These are phyloP conservation scores for Epicauta chinensis DNA, from an alignment of 1,140 invertebrate genomes.

Conservation along the genomic window DNA sequence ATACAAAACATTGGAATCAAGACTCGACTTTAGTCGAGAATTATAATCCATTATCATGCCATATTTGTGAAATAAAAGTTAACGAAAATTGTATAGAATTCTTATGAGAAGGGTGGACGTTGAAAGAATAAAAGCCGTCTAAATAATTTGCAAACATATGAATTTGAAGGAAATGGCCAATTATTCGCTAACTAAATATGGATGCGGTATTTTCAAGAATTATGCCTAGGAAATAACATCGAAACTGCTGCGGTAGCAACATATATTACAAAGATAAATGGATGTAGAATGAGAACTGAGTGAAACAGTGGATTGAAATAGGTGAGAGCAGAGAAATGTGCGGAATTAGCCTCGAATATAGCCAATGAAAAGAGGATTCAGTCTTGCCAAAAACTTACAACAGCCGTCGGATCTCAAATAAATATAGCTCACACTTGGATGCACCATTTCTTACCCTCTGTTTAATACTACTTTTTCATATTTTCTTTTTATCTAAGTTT, in stretches of 20 bases:
- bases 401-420: constrained; percentile 18
- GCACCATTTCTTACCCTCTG: constrained; percentile 18
- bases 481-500: constrained; percentile 8
- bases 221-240: constrained; percentile 18
- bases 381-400: constrained; percentile 14
- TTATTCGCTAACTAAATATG: constrained; percentile 15
- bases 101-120: constrained; percentile 5
- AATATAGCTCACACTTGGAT: constrained; percentile 18
- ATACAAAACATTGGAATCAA: too few species aligned
- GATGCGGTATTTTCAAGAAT: constrained; percentile 17
- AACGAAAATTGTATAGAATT: constrained; percentile 2
- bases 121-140: constrained; percentile 9
- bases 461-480: constrained; percentile 18
- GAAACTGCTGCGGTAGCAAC: constrained; percentile 18
- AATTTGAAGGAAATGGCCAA: constrained; percentile 9
- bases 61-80: too few species aligned
- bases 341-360: constrained; percentile 21
- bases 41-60: too few species aligned
- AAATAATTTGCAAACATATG: constrained; percentile 8
- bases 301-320: constrained; percentile 25
- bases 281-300: constrained; percentile 17
- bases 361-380: constrained; percentile 20
- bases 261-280: constrained; percentile 26
- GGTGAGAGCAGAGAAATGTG: constrained; percentile 26
- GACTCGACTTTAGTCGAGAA: too few species aligned